Percentiles rank a stretch among this genome's conserved stretches.
Conservation (phyloP, 2,797 vertebrate species). For the Chrysocyon brachyurus region DNA sequence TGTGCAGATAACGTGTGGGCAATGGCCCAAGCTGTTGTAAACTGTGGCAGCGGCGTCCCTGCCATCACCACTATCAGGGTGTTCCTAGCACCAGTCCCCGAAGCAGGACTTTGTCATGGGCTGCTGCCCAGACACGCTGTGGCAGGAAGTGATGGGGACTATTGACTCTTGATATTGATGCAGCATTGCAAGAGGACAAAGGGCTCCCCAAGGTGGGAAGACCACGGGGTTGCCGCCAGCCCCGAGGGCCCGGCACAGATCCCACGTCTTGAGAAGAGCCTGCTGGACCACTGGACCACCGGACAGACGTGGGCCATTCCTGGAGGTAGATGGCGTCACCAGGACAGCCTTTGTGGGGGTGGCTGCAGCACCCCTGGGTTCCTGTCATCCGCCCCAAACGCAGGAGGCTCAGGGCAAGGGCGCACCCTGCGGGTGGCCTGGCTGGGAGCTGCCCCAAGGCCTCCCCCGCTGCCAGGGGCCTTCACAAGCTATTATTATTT, state of each 20-base stretch:
- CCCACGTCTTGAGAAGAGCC: not conserved
- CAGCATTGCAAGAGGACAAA: not conserved
- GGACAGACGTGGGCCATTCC: rapidly evolving
- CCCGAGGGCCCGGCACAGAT: not conserved
- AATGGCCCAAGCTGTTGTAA: not conserved
- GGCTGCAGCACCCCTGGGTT: too few species aligned
- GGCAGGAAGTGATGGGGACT: not conserved
- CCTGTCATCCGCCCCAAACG: not conserved
- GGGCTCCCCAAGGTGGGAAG: not conserved
- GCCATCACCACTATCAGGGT: not conserved
- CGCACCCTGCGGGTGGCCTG: not conserved
- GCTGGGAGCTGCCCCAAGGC: not conserved
- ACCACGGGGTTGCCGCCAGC: not conserved
- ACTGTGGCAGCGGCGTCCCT: not conserved
- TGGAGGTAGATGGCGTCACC: not conserved
- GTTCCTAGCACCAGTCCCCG: not conserved
- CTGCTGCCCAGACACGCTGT: not conserved
- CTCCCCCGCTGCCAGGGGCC: not conserved
- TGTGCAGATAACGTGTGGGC: not conserved
- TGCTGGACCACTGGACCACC: not conserved
- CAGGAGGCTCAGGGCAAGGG: not conserved
- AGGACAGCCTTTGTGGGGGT: rapidly evolving
- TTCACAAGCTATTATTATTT: not conserved
- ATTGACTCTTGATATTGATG: not conserved
- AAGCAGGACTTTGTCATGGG: slow-evolving; percentile 61